Base-by-base conservation (phyloP, 2,113 vertebrate genomes). In the Silurus glanis region DNA sequence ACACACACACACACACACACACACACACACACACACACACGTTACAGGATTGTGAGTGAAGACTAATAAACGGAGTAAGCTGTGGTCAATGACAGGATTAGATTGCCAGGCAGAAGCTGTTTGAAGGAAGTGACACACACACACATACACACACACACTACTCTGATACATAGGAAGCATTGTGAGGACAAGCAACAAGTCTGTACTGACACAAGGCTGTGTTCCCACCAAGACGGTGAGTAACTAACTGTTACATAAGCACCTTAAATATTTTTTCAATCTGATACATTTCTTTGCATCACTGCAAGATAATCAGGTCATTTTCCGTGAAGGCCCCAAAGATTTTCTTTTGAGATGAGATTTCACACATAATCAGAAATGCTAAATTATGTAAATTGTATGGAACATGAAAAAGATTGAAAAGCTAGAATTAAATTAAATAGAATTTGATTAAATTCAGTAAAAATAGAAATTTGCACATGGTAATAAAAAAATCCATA, bases 221-320 rank as follows among this genome's bases (percentile, higher is more conserved):
- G 55, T 28, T 45, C 12, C 19, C 53, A 59, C 23, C 71, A 61
- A 12, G 9, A 10, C 37, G 74, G 62, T 58, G 72, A 64, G 45
- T 64, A 59, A 76, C n/a, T 78, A 23, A 37, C 47, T 85, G 66
- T 79, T 66, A 79, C 56, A 28, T 23, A 64, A 19, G 72, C 72
- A 78, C 49, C 72, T 76, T 84, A 62, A 75, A 75, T 21, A 61
- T 58, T 37, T 45, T 59, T 28, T 28, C 25, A 19, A 17, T 28
- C 17, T 45, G 9, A 58, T 61, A 16, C 9, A 21, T 71, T 71
- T 17, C 1, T 13, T 66, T 66, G 64, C 64, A 66, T 10, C 64
- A 66, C 62, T n/a, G 21, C 6, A 23, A 23, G 62, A 64, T n/a
- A n/a, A 64, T n/a, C 8, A 64, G 23, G n/a, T 62, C 19, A 23